phyloP scores from a whole-genome alignment of 2,888 invertebrate genomes.

The Parochlus steinenii region DNA sequence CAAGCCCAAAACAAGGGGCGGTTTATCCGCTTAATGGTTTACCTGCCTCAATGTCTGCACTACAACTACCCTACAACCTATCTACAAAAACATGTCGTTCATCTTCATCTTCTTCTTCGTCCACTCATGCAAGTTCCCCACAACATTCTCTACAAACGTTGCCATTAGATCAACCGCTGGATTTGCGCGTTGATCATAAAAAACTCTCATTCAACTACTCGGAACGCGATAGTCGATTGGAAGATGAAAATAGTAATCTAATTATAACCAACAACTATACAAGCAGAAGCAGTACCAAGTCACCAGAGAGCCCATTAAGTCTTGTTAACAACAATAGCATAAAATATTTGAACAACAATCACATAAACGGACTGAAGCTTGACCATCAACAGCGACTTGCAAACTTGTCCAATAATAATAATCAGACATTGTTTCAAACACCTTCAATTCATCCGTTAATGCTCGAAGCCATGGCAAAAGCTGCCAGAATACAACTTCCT shows the following conservation, averaged over 20 bases:
- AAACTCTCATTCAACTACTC: conserved; percentile 33
- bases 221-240: conserved; percentile 31
- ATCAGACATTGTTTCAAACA: conserved; percentile 30
- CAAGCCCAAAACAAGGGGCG: conserved; percentile 57
- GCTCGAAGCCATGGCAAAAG: conserved; percentile 51
- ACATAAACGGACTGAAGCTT: conserved; percentile 9
- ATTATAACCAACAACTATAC: conserved; percentile 30
- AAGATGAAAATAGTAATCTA: conserved; percentile 78
- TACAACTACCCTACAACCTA: conserved; percentile 52
- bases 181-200: conserved; percentile 73
- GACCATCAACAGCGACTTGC: conserved; percentile 5
- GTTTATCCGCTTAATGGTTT: conserved; percentile 49
- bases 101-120: conserved; percentile 24
- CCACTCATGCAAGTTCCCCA: conserved; percentile 27
- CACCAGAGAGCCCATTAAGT: conserved; percentile 12
- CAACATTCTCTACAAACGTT: conserved; percentile 40
- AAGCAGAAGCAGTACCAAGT: conserved; percentile 14
- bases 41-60: conserved; percentile 31
- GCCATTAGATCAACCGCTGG: conserved; percentile 81
- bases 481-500: conserved; percentile 40
- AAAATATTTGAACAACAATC: conserved; percentile 12
- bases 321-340: conserved; percentile 15
- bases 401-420: conserved; percentile 15
- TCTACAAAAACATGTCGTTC: conserved; percentile 27
- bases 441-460: conserved; percentile 52